Base-by-base conservation (phyloP, 37 sponge, comb jelly and placozoan genomes). In the Beroe forskalii region DNA sequence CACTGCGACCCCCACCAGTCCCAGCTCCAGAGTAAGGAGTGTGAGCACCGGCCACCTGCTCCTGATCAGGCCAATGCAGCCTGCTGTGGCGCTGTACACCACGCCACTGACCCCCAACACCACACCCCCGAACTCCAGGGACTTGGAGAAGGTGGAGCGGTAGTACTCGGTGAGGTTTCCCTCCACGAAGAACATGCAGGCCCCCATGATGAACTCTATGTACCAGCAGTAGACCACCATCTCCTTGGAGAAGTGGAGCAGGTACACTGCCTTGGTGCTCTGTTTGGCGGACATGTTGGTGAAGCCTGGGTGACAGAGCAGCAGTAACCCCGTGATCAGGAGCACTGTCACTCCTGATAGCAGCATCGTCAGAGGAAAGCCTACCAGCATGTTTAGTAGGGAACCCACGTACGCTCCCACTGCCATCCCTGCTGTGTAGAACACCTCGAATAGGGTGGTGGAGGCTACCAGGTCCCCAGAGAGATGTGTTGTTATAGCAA, bases 341-440 rank as follows among this genome's bases (percentile, higher is more conserved):
- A 72, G 22, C 14, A 72, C 19, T 22, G 75, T 20, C 39, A 4
- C 40, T 32, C 75, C 75, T 8, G 75, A 32, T 30, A 33, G 32
- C 23, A 30, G 19, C 75, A 72, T 72, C 23, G 40, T 30, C 39
- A 22, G 75, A 8, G 40, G 40, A 20, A 72, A 72, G 39, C 75
- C 75, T 23, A 72, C 3, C 40, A 35, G 28, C 2, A 3, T 20
- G 22, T 38, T 39, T 4, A 72, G 75, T 36, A 3, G 0, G 9
- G 40, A 32, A 35, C 75, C 75, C 2, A 72, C 1, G 75, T 72
- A 72, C 8, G 75, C 75, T 38, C 75, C 75, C 22, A 23, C 35
- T 3, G 75, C 75, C 40, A 35, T 35, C 4, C 75, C 75, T 4
- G 75, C 75, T 22, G 40, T 30, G 75, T 72, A 35, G 75, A 72